A percentile compares a stretch with the other conserved stretches of the same genome.
phyloP scores from a whole-genome alignment of 2,888 invertebrate genomes.

The Habroteleia sp. region DNA sequence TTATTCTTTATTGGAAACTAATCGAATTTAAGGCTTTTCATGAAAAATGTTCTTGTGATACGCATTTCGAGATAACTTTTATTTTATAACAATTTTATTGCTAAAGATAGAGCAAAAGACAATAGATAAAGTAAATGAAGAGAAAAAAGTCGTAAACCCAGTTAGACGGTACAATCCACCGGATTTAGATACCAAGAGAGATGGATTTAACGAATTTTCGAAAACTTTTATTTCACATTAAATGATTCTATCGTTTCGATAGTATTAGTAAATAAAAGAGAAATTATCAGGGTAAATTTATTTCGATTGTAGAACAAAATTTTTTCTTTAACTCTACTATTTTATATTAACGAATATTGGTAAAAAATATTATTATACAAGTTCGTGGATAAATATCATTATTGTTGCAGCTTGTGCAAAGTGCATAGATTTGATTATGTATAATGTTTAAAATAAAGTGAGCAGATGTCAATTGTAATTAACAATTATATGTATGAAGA shows the following conservation, averaged over 20 bases:
- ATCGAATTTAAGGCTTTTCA: too few relatives aligned
- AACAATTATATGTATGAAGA: slow-evolving; percentile 51
- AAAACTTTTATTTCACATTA: slow-evolving; percentile 29
- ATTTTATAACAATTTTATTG: slow-evolving; percentile 43
- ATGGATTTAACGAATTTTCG: slow-evolving; percentile 42
- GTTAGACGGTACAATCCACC: slow-evolving; percentile 29
- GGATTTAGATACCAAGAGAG: slow-evolving; percentile 41
- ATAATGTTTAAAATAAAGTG: slow-evolving; percentile 10
- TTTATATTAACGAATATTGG: too few relatives aligned
- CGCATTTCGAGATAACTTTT: background rate
- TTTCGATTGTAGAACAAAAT: too few relatives aligned
- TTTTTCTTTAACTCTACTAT: too few relatives aligned
- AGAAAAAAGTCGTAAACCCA: slow-evolving; percentile 38
- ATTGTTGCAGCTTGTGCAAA: background rate
- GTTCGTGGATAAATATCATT: slow-evolving; percentile 10
- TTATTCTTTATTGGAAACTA: slow-evolving; percentile 1
- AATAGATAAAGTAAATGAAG: slow-evolving; percentile 22
- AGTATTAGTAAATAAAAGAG: too few relatives aligned
- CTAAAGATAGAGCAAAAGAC: slow-evolving; percentile 29
- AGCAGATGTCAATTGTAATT: slow-evolving; percentile 59
- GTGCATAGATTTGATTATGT: slow-evolving; percentile 42
- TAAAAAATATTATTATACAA: too few relatives aligned
- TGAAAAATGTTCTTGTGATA: too few relatives aligned
- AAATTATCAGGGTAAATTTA: too few relatives aligned
- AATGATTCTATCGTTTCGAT: slow-evolving; percentile 18